Conservation (phyloP, 2,888 invertebrate species). For the Diaperis boleti region DNA sequence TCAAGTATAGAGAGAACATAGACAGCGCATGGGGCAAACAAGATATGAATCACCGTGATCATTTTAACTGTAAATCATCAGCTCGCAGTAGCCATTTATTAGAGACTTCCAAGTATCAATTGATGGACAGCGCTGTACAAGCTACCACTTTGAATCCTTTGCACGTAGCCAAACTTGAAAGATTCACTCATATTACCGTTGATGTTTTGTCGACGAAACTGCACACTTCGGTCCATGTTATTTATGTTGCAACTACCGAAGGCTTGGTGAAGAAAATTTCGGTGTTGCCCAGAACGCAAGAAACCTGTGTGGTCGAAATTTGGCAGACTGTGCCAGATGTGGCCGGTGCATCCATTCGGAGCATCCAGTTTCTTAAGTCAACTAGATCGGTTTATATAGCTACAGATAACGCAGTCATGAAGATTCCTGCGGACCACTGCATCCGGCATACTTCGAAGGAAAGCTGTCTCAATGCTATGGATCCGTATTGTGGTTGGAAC, state of each 20-base stretch:
- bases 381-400: constrained; percentile 86
- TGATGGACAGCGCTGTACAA: constrained; percentile 90
- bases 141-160: constrained; percentile 79
- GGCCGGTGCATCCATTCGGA: constrained; percentile 71
- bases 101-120: constrained; percentile 81
- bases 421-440: constrained; percentile 85
- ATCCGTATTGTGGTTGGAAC: constrained; percentile 97
- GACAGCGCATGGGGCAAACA: constrained; percentile 83
- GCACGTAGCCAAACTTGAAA: constrained; percentile 77
- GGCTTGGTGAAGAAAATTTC: constrained; percentile 86
- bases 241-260: constrained; percentile 83
- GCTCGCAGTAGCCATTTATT: constrained; percentile 64
- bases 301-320: constrained; percentile 87
- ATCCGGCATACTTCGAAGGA: constrained; percentile 76
- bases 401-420: constrained; percentile 75
- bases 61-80: constrained; percentile 73
- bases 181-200: constrained; percentile 84
- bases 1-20: constrained; percentile 84
- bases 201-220: constrained; percentile 82
- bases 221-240: constrained; percentile 77
- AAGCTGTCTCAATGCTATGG: constrained; percentile 85
- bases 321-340: constrained; percentile 78
- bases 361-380: constrained; percentile 84
- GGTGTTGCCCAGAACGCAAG: constrained; percentile 76
- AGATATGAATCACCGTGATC: constrained; percentile 69